These are phyloP conservation scores for Notamacropus eugenii DNA, from an alignment of 2,797 vertebrate genomes.

Conservation along the genomic window DNA sequence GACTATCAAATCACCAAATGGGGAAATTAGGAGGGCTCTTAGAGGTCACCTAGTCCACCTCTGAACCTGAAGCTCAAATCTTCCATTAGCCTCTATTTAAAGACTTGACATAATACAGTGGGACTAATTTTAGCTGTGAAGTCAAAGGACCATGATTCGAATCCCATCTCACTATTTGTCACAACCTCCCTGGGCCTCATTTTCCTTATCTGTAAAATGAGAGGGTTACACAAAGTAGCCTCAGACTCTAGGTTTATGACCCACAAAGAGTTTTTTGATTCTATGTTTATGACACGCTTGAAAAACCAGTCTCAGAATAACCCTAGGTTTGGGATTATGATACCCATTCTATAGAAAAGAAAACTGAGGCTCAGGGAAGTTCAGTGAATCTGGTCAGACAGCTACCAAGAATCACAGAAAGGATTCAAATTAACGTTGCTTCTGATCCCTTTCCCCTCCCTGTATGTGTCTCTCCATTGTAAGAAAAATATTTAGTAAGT, in stretches of 20 bases:
- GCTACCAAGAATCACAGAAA: background rate
- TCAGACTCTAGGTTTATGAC: background rate
- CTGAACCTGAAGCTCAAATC: background rate
- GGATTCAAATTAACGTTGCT: background rate
- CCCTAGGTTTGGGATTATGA: background rate
- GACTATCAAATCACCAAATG: background rate
- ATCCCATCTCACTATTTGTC: background rate
- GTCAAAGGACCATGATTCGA: background rate
- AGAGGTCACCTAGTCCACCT: background rate
- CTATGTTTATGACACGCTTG: background rate
- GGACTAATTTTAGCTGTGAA: background rate
- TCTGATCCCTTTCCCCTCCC: background rate
- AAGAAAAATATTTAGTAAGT: constrained; percentile 16
- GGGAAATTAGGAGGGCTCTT: background rate
- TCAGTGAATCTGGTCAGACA: background rate
- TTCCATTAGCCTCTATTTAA: background rate
- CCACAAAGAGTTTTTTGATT: background rate
- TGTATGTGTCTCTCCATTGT: background rate
- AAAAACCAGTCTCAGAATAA: background rate
- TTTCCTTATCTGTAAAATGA: background rate
- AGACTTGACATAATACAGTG: background rate
- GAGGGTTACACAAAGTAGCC: background rate
- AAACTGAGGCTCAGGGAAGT: background rate
- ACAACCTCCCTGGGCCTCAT: background rate
- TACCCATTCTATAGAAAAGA: background rate